Conservation (phyloP, 2,113 vertebrate species). For the Pseudorectes ferrugineus region DNA sequence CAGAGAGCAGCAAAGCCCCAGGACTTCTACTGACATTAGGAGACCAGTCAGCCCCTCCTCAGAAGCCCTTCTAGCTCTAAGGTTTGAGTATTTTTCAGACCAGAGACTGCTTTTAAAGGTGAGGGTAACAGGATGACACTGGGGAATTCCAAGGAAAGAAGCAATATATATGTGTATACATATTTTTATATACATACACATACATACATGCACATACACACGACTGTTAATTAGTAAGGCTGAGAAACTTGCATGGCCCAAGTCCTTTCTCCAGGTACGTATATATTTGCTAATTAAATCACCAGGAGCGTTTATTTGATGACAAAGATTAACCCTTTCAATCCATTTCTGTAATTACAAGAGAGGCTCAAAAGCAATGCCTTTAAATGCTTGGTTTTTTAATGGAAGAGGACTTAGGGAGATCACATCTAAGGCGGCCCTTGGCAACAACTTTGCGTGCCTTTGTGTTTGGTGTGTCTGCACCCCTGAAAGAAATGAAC, state of each 20-base stretch:
- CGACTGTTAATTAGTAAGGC: background rate
- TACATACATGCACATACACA: background rate
- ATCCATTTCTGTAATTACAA: background rate
- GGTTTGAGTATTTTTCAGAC: background rate
- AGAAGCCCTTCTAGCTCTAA: background rate
- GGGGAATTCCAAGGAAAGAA: background rate
- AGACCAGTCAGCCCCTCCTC: background rate
- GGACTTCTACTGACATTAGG: background rate
- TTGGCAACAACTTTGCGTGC: fast-evolving
- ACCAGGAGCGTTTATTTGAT: background rate
- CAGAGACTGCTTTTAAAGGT: background rate
- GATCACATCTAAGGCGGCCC: background rate
- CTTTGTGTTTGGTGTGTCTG: background rate
- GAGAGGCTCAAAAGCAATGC: background rate
- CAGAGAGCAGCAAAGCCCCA: background rate
- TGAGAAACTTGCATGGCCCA: background rate
- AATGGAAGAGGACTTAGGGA: background rate
- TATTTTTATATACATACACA: background rate
- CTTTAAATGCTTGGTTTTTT: background rate
- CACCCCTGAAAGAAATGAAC: background rate
- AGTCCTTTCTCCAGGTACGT: background rate
- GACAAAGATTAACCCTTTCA: background rate
- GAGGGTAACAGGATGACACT: background rate
- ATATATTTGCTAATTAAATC: background rate
- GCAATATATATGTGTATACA: background rate